These are phyloP conservation scores for Drosophila biarmipes DNA, from an alignment of 1,140 invertebrate species.

Conservation along the genomic window DNA sequence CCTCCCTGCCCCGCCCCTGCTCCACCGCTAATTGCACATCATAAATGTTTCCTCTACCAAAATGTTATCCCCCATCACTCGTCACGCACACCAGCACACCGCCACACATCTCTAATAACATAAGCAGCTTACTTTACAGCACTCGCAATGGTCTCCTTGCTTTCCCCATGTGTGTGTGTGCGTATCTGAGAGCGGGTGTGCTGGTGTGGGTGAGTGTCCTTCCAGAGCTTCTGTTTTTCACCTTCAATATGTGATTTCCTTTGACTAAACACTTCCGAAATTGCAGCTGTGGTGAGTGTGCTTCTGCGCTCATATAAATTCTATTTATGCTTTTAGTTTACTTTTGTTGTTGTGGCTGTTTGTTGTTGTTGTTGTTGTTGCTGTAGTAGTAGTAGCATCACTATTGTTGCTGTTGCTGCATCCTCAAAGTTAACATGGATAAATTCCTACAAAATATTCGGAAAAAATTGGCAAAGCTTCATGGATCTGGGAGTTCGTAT, in stretches of 20 bases:
- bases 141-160: slow-evolving; percentile 28
- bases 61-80: slow-evolving; percentile 25
- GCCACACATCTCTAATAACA: slow-evolving; percentile 35
- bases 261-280: slow-evolving; percentile 53
- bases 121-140: slow-evolving; percentile 61
- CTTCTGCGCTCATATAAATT: slow-evolving; percentile 60
- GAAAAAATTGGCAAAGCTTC: slow-evolving; percentile 41
- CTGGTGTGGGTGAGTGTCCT: slow-evolving; percentile 18
- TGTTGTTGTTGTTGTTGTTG: slow-evolving; percentile 52
- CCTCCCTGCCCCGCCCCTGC: neutral
- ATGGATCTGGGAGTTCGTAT: slow-evolving; percentile 19
- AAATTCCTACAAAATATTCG: slow-evolving; percentile 83
- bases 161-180: slow-evolving; percentile 2
- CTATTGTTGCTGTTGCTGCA: slow-evolving; percentile 51
- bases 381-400: slow-evolving; percentile 56
- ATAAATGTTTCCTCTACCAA: slow-evolving; percentile 55
- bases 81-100: slow-evolving; percentile 1
- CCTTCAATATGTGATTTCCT: slow-evolving; percentile 30
- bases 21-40: slow-evolving; percentile 57
- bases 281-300: slow-evolving; percentile 43
- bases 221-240: slow-evolving; percentile 24
- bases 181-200: slow-evolving; percentile 8
- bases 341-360: slow-evolving; percentile 54
- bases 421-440: slow-evolving; percentile 85
- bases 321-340: slow-evolving; percentile 62